A percentile compares a stretch with the other conserved stretches of the same genome.
phyloP scores from a whole-genome alignment of 1,140 invertebrate species.

The Pararge aegeria region DNA sequence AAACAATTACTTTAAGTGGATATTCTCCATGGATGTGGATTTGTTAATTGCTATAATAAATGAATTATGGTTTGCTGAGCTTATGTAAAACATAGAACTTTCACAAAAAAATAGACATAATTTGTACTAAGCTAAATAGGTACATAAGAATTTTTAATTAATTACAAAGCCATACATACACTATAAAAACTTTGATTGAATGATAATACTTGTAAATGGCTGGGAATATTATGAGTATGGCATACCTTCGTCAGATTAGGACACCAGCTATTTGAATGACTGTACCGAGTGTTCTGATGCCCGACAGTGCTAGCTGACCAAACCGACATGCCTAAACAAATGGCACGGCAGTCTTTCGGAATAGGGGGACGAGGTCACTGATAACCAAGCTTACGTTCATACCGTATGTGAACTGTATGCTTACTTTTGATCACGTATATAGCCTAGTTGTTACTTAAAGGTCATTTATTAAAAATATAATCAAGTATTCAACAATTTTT shows the following conservation, averaged over 20 bases:
- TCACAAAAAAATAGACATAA: neutral
- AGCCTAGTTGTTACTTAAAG: neutral
- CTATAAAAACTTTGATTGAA: neutral
- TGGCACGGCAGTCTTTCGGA: conserved; percentile 60
- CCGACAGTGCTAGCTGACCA: conserved; percentile 75
- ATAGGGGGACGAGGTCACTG: conserved; percentile 55
- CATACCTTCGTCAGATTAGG: conserved; percentile 70
- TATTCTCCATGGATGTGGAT: no score
- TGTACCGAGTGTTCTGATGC: conserved; percentile 58
- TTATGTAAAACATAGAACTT: neutral
- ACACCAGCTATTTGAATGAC: conserved; percentile 67
- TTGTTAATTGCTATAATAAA: no score
- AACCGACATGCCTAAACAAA: conserved; percentile 78
- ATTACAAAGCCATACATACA: neutral
- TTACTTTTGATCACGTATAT: neutral
- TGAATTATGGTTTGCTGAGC: no score
- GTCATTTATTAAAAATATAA: neutral
- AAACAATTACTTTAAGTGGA: no score
- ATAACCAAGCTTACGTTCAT: neutral
- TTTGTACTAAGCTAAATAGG: neutral
- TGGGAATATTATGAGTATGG: conserved; percentile 25
- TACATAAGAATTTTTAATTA: neutral
- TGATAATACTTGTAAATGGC: neutral
- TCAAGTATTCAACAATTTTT: no score
- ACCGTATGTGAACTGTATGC: neutral